phyloP scores from a whole-genome alignment of 2,888 invertebrate species.

The Ischnura elegans region DNA sequence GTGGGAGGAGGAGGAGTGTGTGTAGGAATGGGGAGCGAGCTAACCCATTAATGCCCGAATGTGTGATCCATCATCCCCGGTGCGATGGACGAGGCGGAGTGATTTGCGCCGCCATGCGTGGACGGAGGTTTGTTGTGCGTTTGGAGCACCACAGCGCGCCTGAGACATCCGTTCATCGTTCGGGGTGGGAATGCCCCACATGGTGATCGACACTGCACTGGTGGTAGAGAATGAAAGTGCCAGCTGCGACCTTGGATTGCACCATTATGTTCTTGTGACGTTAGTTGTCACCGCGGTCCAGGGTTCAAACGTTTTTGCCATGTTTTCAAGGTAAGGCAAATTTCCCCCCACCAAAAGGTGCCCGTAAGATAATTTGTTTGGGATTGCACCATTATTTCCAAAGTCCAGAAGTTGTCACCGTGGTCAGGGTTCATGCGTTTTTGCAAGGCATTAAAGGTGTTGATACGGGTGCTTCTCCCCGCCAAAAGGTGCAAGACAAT shows the following conservation, averaged over 20 bases:
- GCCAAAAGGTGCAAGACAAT: too few species aligned
- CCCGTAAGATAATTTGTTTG: too few species aligned
- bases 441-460: background rate
- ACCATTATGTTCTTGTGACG: background rate
- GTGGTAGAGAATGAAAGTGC: background rate
- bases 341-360: too few species aligned
- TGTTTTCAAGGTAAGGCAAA: background rate
- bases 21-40: background rate
- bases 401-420: background rate
- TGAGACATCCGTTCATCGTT: background rate
- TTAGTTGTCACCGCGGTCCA: background rate
- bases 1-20: background rate
- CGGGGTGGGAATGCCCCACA: background rate
- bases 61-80: background rate
- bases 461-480: background rate
- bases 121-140: background rate
- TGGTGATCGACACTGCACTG: background rate
- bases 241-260: background rate
- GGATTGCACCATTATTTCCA: too few species aligned
- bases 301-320: too few species aligned
- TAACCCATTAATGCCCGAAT: background rate
- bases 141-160: background rate
- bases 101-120: conserved; percentile 10
- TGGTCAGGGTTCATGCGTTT: background rate
- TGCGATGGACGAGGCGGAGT: background rate